These are phyloP conservation scores for Odontocerum albicorne DNA, from an alignment of 2,888 invertebrate genomes.

Conservation along the genomic window DNA sequence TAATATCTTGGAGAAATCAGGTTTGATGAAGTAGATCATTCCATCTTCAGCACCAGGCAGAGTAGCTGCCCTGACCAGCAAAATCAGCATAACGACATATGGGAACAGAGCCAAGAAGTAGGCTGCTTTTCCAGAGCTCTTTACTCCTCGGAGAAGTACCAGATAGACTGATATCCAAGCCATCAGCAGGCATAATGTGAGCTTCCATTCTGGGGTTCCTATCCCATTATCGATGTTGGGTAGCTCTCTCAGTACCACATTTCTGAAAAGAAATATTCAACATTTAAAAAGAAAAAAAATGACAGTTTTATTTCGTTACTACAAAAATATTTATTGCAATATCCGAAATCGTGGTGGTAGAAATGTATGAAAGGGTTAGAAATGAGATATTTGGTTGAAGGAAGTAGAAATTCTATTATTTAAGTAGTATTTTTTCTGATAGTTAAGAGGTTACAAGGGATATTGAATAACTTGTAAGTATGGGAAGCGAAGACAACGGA, in stretches of 20 bases:
- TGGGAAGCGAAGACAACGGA: no score
- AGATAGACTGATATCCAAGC: slow-evolving; percentile 58
- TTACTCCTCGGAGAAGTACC: slow-evolving; percentile 58
- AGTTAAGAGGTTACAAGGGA: no score
- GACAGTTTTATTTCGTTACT: no score
- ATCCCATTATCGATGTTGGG: slow-evolving; percentile 55
- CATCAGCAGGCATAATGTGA: slow-evolving; percentile 53
- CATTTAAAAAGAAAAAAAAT: not conserved
- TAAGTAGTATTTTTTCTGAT: no score
- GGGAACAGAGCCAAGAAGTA: slow-evolving; percentile 74
- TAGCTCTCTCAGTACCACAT: slow-evolving; percentile 55
- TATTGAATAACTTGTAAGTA: no score
- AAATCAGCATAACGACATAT: slow-evolving; percentile 59
- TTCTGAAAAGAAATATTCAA: slow-evolving; percentile 42
- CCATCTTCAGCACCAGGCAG: slow-evolving; percentile 63
- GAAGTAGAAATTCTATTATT: no score
- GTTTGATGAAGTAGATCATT: slow-evolving; percentile 65
- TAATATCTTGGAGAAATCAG: slow-evolving; percentile 64
- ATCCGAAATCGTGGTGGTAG: no score
- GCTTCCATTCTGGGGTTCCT: slow-evolving; percentile 57
- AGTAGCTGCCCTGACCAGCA: slow-evolving; percentile 63
- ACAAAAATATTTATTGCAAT: no score
- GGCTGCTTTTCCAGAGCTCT: slow-evolving; percentile 64
- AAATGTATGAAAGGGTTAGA: no score
- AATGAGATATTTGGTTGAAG: no score